A percentile compares a stretch with the other conserved stretches of the same genome.
Conservation (phyloP, 2,113 vertebrate species). For the Miniopterus natalensis region DNA sequence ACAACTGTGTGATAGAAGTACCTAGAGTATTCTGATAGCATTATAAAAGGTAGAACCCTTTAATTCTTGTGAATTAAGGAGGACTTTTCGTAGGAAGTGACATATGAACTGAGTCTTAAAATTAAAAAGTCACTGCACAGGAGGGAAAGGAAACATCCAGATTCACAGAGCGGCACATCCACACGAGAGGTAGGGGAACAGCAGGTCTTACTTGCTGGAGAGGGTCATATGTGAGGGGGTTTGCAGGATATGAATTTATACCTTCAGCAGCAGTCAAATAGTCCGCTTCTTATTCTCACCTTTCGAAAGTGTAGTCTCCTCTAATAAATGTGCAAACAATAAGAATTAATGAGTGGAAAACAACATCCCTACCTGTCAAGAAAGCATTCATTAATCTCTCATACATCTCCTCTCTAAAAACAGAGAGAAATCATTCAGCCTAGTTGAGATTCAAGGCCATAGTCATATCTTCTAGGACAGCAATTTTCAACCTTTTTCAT, state of each 20-base stretch:
- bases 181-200: neutral
- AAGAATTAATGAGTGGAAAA: slow-evolving; percentile 13
- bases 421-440: neutral
- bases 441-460: neutral
- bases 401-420: neutral
- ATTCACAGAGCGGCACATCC: neutral
- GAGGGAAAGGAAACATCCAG: neutral
- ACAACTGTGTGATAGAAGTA: neutral
- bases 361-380: neutral
- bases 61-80: neutral
- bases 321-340: neutral
- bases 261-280: neutral
- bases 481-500: neutral
- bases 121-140: neutral
- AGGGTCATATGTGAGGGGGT: neutral
- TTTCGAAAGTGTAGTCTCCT: neutral
- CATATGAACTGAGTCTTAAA: neutral
- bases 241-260: neutral
- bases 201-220: neutral
- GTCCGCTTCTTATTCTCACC: neutral
- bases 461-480: neutral
- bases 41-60: neutral
- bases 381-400: neutral
- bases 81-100: neutral
- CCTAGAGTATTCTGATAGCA: neutral